Percentiles rank a stretch among this genome's conserved stretches.
Conservation (phyloP, 2,113 vertebrate genomes). For the Bothrops jararaca region DNA sequence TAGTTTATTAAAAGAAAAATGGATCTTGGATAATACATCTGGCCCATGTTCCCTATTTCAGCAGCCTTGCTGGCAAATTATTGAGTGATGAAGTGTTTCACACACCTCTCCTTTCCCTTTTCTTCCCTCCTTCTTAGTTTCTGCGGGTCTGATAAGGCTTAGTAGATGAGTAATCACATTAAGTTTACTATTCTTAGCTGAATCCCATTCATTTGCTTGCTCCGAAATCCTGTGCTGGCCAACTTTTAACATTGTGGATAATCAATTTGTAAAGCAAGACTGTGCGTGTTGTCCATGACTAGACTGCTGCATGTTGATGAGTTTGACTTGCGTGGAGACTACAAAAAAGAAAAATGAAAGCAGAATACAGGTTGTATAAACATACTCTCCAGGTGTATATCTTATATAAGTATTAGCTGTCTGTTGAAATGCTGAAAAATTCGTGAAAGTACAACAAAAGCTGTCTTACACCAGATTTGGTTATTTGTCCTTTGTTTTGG, state of each 20-base stretch:
- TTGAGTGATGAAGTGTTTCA: not conserved
- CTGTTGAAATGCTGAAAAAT: not conserved
- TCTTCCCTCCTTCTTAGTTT: not conserved
- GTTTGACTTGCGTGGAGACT: not conserved
- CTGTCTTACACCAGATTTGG: not conserved
- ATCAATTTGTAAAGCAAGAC: not conserved
- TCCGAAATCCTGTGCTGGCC: not conserved
- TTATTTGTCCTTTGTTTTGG: not conserved
- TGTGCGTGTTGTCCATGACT: not conserved
- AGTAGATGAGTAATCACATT: not conserved
- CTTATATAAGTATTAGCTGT: not conserved
- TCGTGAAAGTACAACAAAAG: not conserved
- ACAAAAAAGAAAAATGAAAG: not conserved
- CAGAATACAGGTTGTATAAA: not conserved
- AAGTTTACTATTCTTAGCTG: not conserved
- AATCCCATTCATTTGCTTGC: not conserved
- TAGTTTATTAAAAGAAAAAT: not conserved
- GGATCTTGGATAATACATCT: not conserved
- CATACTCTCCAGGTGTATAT: not conserved
- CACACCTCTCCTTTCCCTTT: not conserved
- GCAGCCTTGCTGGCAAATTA: not conserved
- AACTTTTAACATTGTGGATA: not conserved
- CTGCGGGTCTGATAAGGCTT: not conserved
- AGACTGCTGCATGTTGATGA: not conserved
- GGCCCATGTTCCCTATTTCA: not conserved